Percentiles rank a stretch among this genome's conserved stretches.
These are phyloP conservation scores for Pterocles gutturalis DNA, from an alignment of 2,113 vertebrate species.

Conservation along the genomic window DNA sequence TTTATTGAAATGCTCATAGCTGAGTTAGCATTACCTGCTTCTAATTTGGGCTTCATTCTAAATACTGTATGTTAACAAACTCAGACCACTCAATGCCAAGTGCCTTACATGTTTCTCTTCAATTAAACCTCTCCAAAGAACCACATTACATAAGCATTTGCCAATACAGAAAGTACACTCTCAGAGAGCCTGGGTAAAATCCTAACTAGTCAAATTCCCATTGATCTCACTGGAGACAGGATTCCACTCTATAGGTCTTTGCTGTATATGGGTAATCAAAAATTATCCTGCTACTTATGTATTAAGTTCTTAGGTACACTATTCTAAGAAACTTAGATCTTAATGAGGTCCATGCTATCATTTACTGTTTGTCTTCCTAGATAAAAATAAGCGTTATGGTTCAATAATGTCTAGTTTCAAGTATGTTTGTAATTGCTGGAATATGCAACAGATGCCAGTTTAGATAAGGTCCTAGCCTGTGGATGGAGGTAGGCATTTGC, in stretches of 20 bases:
- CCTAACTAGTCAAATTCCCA: background rate
- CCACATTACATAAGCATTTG: background rate
- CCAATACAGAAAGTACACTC: background rate
- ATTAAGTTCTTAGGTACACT: background rate
- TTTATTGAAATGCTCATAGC: background rate
- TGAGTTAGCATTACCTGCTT: background rate
- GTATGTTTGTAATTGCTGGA: background rate
- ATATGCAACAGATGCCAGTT: background rate
- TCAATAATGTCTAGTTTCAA: background rate
- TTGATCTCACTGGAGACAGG: background rate
- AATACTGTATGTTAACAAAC: background rate
- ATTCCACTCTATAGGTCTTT: background rate
- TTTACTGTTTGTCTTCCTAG: background rate
- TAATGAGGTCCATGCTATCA: background rate
- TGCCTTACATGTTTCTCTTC: background rate
- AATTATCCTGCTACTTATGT: background rate
- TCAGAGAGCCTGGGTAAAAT: background rate
- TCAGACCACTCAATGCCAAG: background rate
- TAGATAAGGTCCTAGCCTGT: background rate
- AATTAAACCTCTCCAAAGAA: slow-evolving; percentile 28
- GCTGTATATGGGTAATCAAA: background rate
- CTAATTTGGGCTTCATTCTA: background rate
- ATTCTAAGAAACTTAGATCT: background rate
- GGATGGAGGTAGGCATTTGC: background rate
- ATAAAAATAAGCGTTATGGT: background rate